Conservation (phyloP, 2,797 vertebrate genomes). For the Nasua narica region DNA sequence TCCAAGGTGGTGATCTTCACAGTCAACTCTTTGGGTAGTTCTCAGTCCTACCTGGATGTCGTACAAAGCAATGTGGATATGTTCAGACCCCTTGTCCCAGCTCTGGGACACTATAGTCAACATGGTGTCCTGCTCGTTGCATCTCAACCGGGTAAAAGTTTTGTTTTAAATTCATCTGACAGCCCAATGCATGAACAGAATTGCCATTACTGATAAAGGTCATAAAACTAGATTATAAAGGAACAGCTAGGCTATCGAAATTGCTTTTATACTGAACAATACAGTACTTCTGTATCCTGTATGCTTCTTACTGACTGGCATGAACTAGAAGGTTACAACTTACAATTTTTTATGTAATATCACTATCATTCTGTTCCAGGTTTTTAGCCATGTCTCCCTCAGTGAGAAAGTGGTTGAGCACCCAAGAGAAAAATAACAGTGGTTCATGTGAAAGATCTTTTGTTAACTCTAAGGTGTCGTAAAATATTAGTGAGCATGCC, state of each 20-base stretch:
- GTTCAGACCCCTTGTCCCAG: constrained; percentile 90
- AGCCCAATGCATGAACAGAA: not conserved
- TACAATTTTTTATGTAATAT: not conserved
- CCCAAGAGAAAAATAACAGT: not conserved
- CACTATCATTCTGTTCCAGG: not conserved
- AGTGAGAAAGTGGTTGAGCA: not conserved
- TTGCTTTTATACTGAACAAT: not conserved
- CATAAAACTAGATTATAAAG: not conserved
- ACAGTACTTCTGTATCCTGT: not conserved
- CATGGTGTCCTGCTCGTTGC: constrained; percentile 89
- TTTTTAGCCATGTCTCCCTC: constrained; percentile 18
- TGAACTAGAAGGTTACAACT: constrained; percentile 4
- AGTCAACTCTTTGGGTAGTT: constrained; percentile 90
- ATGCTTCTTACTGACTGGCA: not conserved
- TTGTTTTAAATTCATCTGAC: constrained; percentile 41
- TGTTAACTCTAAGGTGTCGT: constrained; percentile 7
- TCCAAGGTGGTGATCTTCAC: constrained; percentile 94
- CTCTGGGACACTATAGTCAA: constrained; percentile 88
- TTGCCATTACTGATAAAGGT: not conserved
- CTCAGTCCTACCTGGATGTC: constrained; percentile 91
- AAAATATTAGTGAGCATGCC: not conserved
- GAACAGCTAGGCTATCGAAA: not conserved
- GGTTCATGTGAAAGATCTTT: not conserved
- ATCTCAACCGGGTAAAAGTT: constrained; percentile 92
- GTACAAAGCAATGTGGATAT: constrained; percentile 95